A percentile compares a stretch with the other conserved stretches of the same genome.
Conservation (phyloP, 2,113 vertebrate species). For the Ginglymostoma cirratum region DNA sequence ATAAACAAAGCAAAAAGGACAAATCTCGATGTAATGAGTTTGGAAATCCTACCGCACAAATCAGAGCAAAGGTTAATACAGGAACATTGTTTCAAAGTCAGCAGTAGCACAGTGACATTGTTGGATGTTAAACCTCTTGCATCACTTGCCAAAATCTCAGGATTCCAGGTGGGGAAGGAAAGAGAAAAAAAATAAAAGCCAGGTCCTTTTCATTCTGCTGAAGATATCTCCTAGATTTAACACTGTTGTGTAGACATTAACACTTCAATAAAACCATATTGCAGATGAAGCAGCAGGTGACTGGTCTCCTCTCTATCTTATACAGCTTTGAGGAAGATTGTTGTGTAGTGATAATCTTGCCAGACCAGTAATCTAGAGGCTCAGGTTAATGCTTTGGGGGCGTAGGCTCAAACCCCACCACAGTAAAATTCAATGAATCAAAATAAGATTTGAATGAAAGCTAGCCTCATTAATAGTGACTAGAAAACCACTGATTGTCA, state of each 20-base stretch:
- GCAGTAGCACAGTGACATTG: not conserved
- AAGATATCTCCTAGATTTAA: not conserved
- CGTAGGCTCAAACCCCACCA: no score
- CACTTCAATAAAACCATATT: not conserved
- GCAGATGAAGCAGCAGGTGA: not conserved
- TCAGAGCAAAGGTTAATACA: slow-evolving; percentile 26
- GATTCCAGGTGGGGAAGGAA: not conserved
- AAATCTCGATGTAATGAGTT: slow-evolving; percentile 34
- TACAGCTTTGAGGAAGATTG: no score
- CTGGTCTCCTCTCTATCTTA: not conserved
- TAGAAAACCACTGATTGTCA: no score
- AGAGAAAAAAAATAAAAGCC: not conserved
- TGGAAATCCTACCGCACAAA: not conserved
- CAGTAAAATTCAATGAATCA: no score
- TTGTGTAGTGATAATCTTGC: no score
- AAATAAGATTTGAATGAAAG: no score
- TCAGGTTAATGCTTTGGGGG: no score
- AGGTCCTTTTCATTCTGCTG: not conserved
- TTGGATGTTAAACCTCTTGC: slow-evolving; percentile 11
- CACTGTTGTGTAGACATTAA: no score
- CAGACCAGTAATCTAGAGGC: no score
- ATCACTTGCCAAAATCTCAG: not conserved
- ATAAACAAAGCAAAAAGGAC: not conserved
- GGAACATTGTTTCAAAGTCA: slow-evolving; percentile 20
- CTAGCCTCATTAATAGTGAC: no score